Evolutionary conservation across 2,797 vertebrate species (phyloP), one percentile per base, ranked within the genome.

Genomic region (Yasuhikotakia modesta): DNA sequence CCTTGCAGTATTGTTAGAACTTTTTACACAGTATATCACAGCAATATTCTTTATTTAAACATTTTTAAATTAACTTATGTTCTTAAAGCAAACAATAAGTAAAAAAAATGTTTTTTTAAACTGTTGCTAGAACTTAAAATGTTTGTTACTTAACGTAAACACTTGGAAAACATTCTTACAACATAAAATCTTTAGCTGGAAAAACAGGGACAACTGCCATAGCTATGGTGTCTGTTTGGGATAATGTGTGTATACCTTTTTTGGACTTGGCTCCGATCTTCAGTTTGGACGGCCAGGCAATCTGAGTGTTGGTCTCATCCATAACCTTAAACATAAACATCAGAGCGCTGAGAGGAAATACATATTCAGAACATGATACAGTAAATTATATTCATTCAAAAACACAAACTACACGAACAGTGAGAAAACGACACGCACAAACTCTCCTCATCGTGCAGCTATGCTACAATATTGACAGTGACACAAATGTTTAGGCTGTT

Each of bases 241-340:
- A 60, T 63, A 4, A 8, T 76, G 55, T 81, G 90, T 10, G 32
- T 5, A 87, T 73, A 94, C 93, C 93, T 91, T 94, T 94, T 89
- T 94, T 94, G 71, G 93, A 94, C 85, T 94, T 94, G 48, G 93
- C 93, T 79, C 93, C 93, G 2, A 94, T 94, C 87, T 94, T 94
- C 61, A 94, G 86, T 84, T 94, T 94, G 74, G 93, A 94, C 0
- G 93, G 93, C 93, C 93, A 94, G 24, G 93, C 92, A 65, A 94
- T 94, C 84, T 94, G 93, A 2, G 93, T 94, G 82, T 92, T 90
- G 63, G 93, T 94, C 81, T 94, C 92, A 82, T 94, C 92, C 93
- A 94, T 94, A 79, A 94, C 90, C 93, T 94, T 88, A 2, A 91
- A 91, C 32, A 86, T 65, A 89, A 67, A 64, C 14, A 79, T 58